These are phyloP conservation scores for Tribolium madens DNA, from an alignment of 1,140 invertebrate species.

Conservation along the genomic window DNA sequence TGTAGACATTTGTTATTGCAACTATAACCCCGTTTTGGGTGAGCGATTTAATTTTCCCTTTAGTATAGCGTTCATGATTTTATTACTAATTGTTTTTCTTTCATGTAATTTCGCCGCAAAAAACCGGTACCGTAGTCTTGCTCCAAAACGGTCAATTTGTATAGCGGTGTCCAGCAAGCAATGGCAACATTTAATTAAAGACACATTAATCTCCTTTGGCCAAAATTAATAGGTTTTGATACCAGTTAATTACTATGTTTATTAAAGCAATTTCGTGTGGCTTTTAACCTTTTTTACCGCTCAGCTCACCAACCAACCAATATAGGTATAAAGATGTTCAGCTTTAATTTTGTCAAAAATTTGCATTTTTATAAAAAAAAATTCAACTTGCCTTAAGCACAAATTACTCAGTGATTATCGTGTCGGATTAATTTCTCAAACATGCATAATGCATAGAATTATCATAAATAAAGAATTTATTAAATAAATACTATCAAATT, in stretches of 20 bases:
- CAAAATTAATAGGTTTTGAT: not conserved
- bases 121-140: not conserved
- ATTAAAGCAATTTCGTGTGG: not conserved
- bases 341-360: not conserved
- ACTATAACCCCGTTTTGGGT: not conserved
- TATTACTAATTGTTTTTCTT: not conserved
- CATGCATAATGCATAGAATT: not conserved
- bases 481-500: not conserved
- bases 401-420: not conserved
- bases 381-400: not conserved
- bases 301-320: not conserved
- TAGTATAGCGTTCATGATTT: not conserved
- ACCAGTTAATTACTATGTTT: not conserved
- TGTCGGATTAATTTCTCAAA: not conserved
- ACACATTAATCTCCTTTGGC: not conserved
- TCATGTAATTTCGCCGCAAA: not conserved
- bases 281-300: not conserved
- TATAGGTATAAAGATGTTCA: not conserved
- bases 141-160: not conserved
- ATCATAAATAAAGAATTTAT: not conserved
- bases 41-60: not conserved
- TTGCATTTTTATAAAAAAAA: too few relatives aligned
- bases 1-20: not conserved
- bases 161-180: not conserved
- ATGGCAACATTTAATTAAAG: not conserved